Conservation (phyloP, 2,888 invertebrate genomes). For the Didymodactylos carnosus region DNA sequence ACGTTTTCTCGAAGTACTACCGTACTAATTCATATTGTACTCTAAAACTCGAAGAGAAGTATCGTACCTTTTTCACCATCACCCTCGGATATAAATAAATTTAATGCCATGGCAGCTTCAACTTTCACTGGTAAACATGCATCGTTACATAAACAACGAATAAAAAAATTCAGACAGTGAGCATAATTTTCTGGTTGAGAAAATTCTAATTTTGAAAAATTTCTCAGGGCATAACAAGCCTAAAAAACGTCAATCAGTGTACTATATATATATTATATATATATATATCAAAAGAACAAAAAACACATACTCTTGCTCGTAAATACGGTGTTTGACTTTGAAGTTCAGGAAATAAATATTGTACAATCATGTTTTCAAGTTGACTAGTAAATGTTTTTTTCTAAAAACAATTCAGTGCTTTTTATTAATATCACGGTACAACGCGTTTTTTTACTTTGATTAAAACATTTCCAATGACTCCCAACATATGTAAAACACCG, state of each 20-base stretch:
- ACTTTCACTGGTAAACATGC: constrained; percentile 77
- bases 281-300: too few species aligned
- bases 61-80: constrained; percentile 27
- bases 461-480: constrained; percentile 44
- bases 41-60: too few species aligned
- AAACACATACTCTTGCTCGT: constrained; percentile 57
- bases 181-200: constrained; percentile 56
- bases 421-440: too few species aligned
- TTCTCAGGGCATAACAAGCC: constrained; percentile 85
- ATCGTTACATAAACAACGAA: constrained; percentile 60
- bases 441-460: too few species aligned
- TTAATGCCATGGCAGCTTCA: constrained; percentile 82
- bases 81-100: constrained; percentile 60
- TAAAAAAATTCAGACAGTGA: constrained; percentile 57
- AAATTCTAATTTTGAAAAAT: constrained; percentile 67
- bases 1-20: too few species aligned
- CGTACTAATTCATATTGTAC: too few species aligned
- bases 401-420: too few species aligned
- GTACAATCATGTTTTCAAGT: constrained; percentile 67
- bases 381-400: constrained; percentile 78
- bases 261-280: too few species aligned
- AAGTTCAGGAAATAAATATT: constrained; percentile 83
- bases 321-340: constrained; percentile 62
- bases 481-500: constrained; percentile 91
- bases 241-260: too few species aligned